Conservation (phyloP, 2,113 vertebrate species). For the Mirounga angustirostris region DNA sequence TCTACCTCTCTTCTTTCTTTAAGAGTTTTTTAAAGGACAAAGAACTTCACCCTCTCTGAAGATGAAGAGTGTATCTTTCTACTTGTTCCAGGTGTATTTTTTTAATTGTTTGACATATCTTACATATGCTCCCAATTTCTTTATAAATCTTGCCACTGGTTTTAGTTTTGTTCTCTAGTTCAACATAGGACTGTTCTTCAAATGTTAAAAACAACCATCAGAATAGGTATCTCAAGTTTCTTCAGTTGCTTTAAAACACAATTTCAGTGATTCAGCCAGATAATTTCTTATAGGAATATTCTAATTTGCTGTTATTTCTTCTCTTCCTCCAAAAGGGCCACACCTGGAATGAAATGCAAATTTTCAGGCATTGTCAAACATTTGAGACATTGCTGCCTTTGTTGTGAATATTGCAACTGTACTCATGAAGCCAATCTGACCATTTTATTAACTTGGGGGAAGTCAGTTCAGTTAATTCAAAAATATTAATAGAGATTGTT, state of each 20-base stretch:
- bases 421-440: not conserved
- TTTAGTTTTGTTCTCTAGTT: not conserved
- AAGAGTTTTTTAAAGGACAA: not conserved
- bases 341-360: not conserved
- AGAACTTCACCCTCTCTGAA: not conserved
- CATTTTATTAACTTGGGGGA: constrained; percentile 11
- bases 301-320: not conserved
- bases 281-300: not conserved
- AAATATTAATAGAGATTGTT: constrained; percentile 34
- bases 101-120: not conserved
- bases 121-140: not conserved
- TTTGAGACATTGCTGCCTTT: not conserved
- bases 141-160: not conserved
- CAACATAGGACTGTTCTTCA: not conserved
- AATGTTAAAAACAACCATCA: not conserved
- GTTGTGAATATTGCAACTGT: not conserved
- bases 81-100: not conserved
- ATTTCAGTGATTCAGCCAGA: not conserved
- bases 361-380: constrained; percentile 3
- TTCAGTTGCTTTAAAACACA: not conserved
- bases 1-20: not conserved
- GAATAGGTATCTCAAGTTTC: not conserved
- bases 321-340: not conserved
- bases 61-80: not conserved
- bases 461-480: constrained; percentile 21